These are phyloP conservation scores for Halocaridina rubra DNA, from an alignment of 2,888 invertebrate genomes.

Conservation along the genomic window DNA sequence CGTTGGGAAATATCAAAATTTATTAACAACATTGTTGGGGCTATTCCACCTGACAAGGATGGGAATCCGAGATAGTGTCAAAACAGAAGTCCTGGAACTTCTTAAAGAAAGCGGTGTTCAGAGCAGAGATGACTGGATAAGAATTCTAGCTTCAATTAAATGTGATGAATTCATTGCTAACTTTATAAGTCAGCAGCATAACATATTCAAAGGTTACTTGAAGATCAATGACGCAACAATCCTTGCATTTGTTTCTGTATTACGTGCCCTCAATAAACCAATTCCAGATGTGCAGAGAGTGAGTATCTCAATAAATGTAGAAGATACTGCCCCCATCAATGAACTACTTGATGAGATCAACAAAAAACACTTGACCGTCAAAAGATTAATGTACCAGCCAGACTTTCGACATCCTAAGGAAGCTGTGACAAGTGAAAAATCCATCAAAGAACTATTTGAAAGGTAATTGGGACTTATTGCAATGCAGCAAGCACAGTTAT, in stretches of 20 bases:
- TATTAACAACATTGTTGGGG: neutral
- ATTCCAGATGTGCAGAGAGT: too few relatives aligned
- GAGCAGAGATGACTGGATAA: neutral
- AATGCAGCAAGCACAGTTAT: too few relatives aligned
- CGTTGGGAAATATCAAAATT: neutral
- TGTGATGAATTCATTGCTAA: neutral
- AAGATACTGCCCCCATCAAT: too few relatives aligned
- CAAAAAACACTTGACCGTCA: too few relatives aligned
- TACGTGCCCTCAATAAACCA: too few relatives aligned
- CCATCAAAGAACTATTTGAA: too few relatives aligned
- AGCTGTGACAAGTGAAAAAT: too few relatives aligned
- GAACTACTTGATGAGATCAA: too few relatives aligned
- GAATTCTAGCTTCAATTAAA: neutral
- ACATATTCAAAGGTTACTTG: neutral
- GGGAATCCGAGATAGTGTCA: neutral
- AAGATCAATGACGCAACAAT: neutral
- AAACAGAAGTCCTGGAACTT: neutral
- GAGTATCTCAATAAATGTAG: too few relatives aligned
- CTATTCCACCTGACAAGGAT: neutral
- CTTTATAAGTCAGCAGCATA: neutral
- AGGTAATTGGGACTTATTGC: too few relatives aligned
- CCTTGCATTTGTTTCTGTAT: neutral
- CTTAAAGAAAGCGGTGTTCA: neutral
- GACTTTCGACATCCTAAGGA: too few relatives aligned
- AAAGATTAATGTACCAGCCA: too few relatives aligned